Evolutionary conservation across 2,888 invertebrate genomes (phyloP).

Genomic region (Diadegma fenestrale): DNA sequence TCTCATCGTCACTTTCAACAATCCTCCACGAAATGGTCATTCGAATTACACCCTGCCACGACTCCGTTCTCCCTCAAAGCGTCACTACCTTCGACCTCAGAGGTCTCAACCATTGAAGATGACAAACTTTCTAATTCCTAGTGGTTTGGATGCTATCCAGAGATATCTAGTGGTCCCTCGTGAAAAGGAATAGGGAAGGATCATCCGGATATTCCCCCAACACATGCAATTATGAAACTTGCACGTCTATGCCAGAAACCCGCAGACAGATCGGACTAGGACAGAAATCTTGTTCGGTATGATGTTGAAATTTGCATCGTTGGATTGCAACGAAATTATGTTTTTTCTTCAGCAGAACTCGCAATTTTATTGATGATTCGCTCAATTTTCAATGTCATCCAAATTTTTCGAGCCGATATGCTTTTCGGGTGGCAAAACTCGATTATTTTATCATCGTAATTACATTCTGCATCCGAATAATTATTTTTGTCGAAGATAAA

Average conservation of each 20-base stretch:
- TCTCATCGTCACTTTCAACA: conserved; percentile 18
- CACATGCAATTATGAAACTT: conserved; percentile 41
- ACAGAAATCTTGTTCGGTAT: no score
- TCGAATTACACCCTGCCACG: conserved; percentile 33
- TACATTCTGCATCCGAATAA: no score
- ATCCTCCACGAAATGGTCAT: conserved; percentile 53
- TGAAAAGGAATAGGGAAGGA: neutral
- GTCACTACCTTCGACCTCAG: conserved; percentile 48
- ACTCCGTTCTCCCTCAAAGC: conserved; percentile 25
- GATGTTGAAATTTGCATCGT: no score
- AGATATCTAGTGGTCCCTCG: neutral
- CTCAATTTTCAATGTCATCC: no score
- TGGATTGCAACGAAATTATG: no score
- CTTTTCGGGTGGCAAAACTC: no score
- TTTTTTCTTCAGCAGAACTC: no score
- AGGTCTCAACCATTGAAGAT: conserved; percentile 69
- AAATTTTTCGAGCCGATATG: no score
- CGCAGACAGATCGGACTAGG: conserved; percentile 18
- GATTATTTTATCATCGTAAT: no score
- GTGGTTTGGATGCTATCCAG: conserved; percentile 81
- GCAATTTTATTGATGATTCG: no score
- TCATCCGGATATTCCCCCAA: neutral
- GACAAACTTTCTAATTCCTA: conserved; percentile 78
- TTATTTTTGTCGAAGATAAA: no score
- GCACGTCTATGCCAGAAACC: conserved; percentile 46